phyloP scores from a whole-genome alignment of 2,888 invertebrate genomes.

The Melinaea menophilus region DNA sequence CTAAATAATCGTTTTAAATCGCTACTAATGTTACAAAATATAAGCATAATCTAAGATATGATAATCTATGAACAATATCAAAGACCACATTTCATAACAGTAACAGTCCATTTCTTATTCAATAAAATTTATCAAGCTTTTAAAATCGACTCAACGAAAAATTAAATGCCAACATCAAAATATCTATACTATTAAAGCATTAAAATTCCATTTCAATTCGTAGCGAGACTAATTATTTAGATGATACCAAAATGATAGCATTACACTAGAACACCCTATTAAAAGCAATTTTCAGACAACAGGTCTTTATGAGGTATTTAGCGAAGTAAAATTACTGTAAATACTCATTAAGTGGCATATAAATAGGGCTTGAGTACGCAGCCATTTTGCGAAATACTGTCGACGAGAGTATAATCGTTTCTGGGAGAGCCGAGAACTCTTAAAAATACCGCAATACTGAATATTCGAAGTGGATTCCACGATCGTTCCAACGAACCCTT shows the following conservation, averaged over 20 bases:
- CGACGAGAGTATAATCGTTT: slow-evolving; percentile 40
- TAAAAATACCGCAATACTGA: slow-evolving; percentile 33
- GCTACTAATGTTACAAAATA: neutral
- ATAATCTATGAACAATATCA: too few relatives aligned
- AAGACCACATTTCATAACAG: too few relatives aligned
- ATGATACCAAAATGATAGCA: neutral
- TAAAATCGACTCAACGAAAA: too few relatives aligned
- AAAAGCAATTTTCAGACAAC: slow-evolving; percentile 18
- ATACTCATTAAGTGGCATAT: slow-evolving; percentile 36
- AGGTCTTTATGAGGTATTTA: slow-evolving; percentile 27
- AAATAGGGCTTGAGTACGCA: slow-evolving; percentile 31
- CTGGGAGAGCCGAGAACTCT: slow-evolving; percentile 33
- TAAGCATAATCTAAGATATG: neutral
- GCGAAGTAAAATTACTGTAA: slow-evolving; percentile 36
- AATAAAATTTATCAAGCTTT: too few relatives aligned
- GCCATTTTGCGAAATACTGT: slow-evolving; percentile 37
- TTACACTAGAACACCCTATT: slow-evolving; percentile 5
- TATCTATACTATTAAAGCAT: neutral
- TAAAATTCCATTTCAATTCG: neutral
- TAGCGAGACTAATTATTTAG: neutral
- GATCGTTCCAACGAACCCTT: slow-evolving; percentile 8
- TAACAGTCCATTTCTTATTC: too few relatives aligned
- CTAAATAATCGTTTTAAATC: neutral
- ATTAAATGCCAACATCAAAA: too few relatives aligned
- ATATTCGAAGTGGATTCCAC: slow-evolving; percentile 30